These are phyloP conservation scores for Melopsittacus undulatus DNA, from an alignment of 2,797 vertebrate species.

Conservation along the genomic window DNA sequence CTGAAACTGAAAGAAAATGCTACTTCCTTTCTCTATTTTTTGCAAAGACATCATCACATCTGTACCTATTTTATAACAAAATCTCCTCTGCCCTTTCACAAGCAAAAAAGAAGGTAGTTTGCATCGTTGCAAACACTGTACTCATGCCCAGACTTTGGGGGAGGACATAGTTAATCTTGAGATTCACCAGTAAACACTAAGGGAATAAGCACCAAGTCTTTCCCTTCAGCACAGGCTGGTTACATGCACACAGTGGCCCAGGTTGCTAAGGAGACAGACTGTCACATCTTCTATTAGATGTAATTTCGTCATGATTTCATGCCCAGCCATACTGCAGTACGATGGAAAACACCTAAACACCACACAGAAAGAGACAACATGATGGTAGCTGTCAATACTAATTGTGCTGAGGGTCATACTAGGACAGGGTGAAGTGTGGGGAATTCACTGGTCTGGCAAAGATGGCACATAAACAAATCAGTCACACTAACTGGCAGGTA, in stretches of 20 bases:
- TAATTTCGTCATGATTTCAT: neutral
- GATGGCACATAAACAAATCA: neutral
- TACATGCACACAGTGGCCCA: neutral
- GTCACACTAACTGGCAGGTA: neutral
- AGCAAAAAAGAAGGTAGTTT: neutral
- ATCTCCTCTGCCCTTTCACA: neutral
- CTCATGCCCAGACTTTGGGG: neutral
- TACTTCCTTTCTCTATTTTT: neutral
- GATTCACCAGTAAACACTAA: neutral
- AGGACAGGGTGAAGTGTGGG: neutral
- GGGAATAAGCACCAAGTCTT: neutral
- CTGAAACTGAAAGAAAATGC: neutral
- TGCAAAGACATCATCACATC: neutral
- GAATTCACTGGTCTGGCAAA: neutral
- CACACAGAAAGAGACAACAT: neutral
- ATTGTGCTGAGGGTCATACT: neutral
- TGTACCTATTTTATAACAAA: neutral
- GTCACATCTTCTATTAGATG: neutral
- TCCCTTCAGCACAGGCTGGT: neutral
- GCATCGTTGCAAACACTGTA: neutral
- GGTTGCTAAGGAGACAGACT: slow-evolving; percentile 32
- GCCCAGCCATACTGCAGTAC: neutral
- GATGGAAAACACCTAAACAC: neutral
- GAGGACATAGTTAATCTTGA: neutral
- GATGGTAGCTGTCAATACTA: neutral